Evolutionary conservation across 2,888 invertebrate species (phyloP).

Genomic region (Cephus sareptanus): DNA sequence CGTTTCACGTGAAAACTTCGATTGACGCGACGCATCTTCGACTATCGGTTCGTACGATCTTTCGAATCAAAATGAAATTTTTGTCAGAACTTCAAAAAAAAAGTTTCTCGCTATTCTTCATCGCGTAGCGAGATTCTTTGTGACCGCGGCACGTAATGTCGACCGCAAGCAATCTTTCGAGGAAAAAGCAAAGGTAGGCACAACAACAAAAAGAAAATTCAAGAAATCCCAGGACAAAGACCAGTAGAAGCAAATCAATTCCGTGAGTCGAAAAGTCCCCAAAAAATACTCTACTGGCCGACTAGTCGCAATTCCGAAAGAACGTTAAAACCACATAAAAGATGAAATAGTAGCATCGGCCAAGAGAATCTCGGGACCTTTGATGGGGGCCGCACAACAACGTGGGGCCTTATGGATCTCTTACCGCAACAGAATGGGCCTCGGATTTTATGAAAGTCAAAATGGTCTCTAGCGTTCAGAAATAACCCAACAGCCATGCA

Average conservation of each 20-base stretch:
- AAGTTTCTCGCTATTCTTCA: background rate
- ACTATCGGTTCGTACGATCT: background rate
- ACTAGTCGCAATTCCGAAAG: constrained; percentile 35
- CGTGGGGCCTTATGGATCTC: constrained; percentile 9
- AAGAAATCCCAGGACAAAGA: background rate
- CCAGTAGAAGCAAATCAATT: background rate
- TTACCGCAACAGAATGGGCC: background rate
- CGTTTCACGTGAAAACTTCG: background rate
- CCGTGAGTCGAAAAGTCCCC: background rate
- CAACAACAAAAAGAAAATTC: constrained; percentile 11
- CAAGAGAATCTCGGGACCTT: constrained; percentile 24
- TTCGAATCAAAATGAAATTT: background rate
- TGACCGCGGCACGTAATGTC: constrained; percentile 4
- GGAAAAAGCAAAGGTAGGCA: background rate
- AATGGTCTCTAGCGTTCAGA: background rate
- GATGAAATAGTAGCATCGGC: constrained; percentile 41
- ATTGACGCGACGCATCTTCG: background rate
- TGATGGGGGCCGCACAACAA: constrained; percentile 24
- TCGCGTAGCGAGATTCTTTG: background rate
- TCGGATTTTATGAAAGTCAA: background rate
- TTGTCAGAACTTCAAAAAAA: background rate
- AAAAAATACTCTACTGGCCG: background rate
- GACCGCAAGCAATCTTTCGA: constrained; percentile 12
- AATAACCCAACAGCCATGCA: background rate
- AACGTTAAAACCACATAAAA: constrained; percentile 48